Evolutionary conservation across 2,797 vertebrate species (phyloP).

Genomic region (Aldrovandia affinis): DNA sequence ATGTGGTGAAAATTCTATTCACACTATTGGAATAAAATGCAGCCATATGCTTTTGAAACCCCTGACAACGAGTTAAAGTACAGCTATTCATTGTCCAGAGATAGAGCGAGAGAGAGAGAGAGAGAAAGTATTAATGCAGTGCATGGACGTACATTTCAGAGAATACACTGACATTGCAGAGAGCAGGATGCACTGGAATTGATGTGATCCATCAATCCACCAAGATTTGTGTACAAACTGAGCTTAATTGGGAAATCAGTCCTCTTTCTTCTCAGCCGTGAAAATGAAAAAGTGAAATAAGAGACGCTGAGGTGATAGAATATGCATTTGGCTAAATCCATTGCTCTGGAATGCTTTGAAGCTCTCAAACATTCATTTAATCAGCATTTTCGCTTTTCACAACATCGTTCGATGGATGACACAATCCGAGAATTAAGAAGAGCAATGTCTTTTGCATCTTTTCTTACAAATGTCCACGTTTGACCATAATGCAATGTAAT

Average conservation of each 20-base stretch:
- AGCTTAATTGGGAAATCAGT: slow-evolving; percentile 5
- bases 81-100: no score
- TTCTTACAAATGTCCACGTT: neutral
- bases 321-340: neutral
- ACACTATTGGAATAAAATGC: no score
- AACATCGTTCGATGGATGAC: neutral
- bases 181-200: neutral
- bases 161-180: neutral
- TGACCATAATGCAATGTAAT: no score
- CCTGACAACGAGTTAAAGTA: no score
- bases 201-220: neutral
- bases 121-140: neutral
- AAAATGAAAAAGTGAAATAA: slow-evolving; percentile 10
- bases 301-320: neutral
- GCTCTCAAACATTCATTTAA: no score
- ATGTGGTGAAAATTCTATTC: no score
- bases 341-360: no score
- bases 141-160: neutral
- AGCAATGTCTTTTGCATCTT: neutral
- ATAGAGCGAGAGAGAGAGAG: neutral
- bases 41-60: no score
- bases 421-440: neutral
- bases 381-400: neutral
- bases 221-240: slow-evolving; percentile 4
- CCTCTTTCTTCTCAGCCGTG: neutral